Evolutionary conservation across 2,113 vertebrate species (phyloP), one percentile per base, ranked within the genome.

Genomic region (Atherinomorus stipes): DNA sequence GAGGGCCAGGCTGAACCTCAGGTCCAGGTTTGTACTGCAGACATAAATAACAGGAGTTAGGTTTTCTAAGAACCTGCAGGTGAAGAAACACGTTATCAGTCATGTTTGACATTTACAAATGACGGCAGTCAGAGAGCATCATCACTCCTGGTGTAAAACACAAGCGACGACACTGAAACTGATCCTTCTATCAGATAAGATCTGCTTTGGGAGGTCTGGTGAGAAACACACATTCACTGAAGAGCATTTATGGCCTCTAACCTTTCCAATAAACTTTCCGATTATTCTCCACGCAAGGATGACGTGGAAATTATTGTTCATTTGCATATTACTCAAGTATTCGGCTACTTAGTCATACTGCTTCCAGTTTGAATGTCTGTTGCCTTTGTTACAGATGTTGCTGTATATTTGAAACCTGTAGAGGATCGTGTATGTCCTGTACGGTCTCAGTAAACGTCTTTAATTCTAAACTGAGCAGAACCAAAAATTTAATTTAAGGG

Each of bases 1-100:
- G 53, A 99, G 84, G 1, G 96, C 95, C 93, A 96, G 95, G 73
- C 96, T 98, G 86, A 99, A 99, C 12, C 97, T 94, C 37, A 99
- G 93, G 71, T 99, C 98, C 0, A 95, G 94, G 0, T 95, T 95
- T 31, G 96, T 96, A 50, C 98, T 99, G 64, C 2, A 63, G 49
- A 69, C 15, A 74, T 13, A 80, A 63, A 79, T 3, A 2, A 26
- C 0, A 37, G 11, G 47, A 47, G 42, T 38, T 10, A 57, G 5
- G 40, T 4, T 65, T 66, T 0, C 44, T 2, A 1, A 11, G 22
- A 45, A 34, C 45, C 6, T 40, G 11, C 37, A 5, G 5, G 38
- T 9, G 31, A 28, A 13, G n/a, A 42, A 31, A 19, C 4, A 59
- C 50, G 40, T 4, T 8, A 37, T 3, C 21, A 49, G 13, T 61